Conservation (phyloP, 35 echinoderm and acorn worm species). For the Amphiura filiformis region DNA sequence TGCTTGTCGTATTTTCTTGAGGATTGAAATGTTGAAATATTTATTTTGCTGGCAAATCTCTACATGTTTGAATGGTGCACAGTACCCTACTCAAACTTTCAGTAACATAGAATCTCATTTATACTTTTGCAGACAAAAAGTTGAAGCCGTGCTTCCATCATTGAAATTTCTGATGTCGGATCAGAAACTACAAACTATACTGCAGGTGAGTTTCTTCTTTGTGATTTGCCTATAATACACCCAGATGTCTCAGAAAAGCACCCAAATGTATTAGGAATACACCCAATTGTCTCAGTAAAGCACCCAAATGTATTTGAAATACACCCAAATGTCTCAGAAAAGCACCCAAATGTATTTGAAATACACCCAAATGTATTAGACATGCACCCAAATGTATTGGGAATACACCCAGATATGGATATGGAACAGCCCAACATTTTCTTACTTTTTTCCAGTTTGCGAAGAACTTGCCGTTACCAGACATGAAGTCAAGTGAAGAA, state of each 20-base stretch:
- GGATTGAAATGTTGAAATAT: no score
- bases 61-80: no score
- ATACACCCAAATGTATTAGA: neutral
- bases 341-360: neutral
- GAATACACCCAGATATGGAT: neutral
- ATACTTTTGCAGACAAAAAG: conserved; percentile 72
- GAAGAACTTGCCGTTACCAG: conserved; percentile 63
- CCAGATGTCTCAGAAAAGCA: no score
- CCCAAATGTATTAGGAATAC: no score
- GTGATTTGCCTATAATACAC: neutral
- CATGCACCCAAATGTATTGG: neutral
- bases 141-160: conserved; percentile 95
- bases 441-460: conserved; percentile 60
- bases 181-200: conserved; percentile 71
- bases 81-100: no score
- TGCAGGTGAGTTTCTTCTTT: conserved; percentile 71
- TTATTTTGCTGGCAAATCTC: no score
- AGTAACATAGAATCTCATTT: no score
- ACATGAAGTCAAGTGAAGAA: conserved; percentile 21
- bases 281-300: no score
- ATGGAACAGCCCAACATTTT: no score
- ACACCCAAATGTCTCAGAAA: no score
- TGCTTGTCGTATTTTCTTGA: no score
- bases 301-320: no score
- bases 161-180: conserved; percentile 89